Evolutionary conservation across 1,140 invertebrate species (phyloP), one percentile per base, ranked within the genome.

Genomic region (Muscidifurax raptorellus): DNA sequence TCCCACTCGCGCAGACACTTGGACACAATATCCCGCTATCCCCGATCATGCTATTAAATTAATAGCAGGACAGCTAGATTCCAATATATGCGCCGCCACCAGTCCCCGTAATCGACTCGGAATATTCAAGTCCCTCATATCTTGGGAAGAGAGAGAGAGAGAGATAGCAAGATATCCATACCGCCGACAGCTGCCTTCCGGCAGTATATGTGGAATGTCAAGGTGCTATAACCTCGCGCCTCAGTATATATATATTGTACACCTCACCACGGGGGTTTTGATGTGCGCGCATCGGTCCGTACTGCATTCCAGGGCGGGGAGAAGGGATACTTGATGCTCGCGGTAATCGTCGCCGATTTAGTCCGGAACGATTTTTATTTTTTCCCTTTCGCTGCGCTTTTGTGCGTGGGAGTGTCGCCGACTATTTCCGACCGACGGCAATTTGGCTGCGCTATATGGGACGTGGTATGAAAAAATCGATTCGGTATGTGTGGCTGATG

Each of bases 51-150:
- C 69, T 77, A 89, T 90, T 90, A 89, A 89, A 89, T 90, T 88
- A 89, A 89, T 90, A 88, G 83, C 82, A 66, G 82, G 82, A 80
- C 64, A 83, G 84, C 84, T 86, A 87, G 83, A 89, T 90, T 91
- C 90, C 90, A 89, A 91, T 91, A 91, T 91, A 90, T 88, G 52
- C 52, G 18, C 52, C 88, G 84, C 25, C 28, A 36, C 25, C 28
- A 36, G 28, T 18, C 80, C 18, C 74, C 85, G 78, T 89, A 89
- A 91, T 89, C 87, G 88, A 89, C 84, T 84, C 67, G 30, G 72
- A 87, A 86, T 87, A 90, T 90, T 87, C 83, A 18, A 18, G 12
- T 40, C 66, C 75, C 82, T 86, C 69, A 75, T 74, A 81, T 85
- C 77, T 59, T 30, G 71, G 10, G 36, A n/a, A 40, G 36, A 40